A percentile compares a stretch with the other conserved stretches of the same genome.
Evolutionary conservation across 2,888 invertebrate genomes (phyloP).

Genomic region (Physocephala rufipes): DNA sequence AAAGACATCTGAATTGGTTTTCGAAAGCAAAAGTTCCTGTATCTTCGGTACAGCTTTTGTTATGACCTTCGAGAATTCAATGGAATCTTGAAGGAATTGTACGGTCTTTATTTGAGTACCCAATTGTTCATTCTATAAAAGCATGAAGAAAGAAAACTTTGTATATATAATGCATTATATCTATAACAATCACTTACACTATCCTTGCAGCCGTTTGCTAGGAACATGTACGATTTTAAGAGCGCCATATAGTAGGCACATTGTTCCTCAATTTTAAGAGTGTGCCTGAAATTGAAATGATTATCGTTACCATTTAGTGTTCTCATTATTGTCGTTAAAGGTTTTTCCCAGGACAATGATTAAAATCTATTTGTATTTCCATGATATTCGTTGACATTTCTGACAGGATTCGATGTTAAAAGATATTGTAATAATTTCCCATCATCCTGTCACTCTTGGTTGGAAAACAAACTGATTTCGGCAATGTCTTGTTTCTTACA

Average conservation of each 20-base stretch:
- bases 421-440: too few species aligned
- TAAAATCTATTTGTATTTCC: too few species aligned
- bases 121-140: constrained; percentile 67
- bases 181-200: constrained; percentile 53
- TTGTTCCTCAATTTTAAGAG: constrained; percentile 57
- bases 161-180: background rate
- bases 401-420: too few species aligned
- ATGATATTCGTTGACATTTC: too few species aligned
- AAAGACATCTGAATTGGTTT: constrained; percentile 80
- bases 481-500: too few species aligned
- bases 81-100: constrained; percentile 76
- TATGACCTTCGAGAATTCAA: constrained; percentile 67
- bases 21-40: constrained; percentile 77
- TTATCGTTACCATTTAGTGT: background rate
- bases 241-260: constrained; percentile 60
- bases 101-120: constrained; percentile 73
- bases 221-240: constrained; percentile 59
- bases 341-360: too few species aligned
- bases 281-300: constrained; percentile 42
- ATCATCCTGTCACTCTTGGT: too few species aligned
- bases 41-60: constrained; percentile 70
- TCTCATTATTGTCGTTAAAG: constrained; percentile 1
- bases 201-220: constrained; percentile 59
- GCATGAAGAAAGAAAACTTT: constrained; percentile 17
- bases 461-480: too few species aligned